Conservation (phyloP, 2,797 vertebrate genomes). For the Eupleurogrammus muticus region DNA sequence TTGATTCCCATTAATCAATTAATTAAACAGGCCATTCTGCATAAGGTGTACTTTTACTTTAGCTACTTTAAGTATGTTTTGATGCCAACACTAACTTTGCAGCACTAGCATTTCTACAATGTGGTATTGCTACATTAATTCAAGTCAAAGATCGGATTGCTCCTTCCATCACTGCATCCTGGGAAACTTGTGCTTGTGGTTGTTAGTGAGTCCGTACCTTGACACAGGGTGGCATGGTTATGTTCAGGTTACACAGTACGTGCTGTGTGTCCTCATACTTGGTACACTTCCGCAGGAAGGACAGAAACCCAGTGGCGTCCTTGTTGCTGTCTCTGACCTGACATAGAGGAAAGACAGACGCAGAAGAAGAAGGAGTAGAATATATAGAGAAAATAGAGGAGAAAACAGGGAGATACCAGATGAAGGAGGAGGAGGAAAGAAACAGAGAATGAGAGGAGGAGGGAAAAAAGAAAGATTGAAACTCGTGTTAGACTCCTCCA, state of each 20-base stretch:
- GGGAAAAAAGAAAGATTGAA: slow-evolving; percentile 57
- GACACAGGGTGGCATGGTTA: slow-evolving; percentile 93
- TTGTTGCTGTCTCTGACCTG: slow-evolving; percentile 96
- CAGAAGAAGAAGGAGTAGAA: slow-evolving; percentile 14
- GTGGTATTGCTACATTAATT: no score
- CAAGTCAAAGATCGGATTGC: not conserved
- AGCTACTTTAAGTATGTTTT: no score
- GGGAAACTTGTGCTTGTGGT: slow-evolving; percentile 18
- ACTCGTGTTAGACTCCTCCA: slow-evolving; percentile 68
- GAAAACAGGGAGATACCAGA: slow-evolving; percentile 7
- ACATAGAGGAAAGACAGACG: slow-evolving; percentile 27
- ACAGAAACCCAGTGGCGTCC: slow-evolving; percentile 91
- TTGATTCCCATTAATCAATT: no score
- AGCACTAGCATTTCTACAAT: no score
- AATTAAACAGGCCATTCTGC: no score
- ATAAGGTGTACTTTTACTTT: no score
- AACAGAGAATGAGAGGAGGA: slow-evolving; percentile 6
- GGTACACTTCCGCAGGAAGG: slow-evolving; percentile 95
- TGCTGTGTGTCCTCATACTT: slow-evolving; percentile 97
- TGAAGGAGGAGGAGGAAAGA: not conserved
- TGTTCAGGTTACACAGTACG: slow-evolving; percentile 95
- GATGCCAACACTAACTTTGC: no score
- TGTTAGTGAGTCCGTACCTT: slow-evolving; percentile 85
- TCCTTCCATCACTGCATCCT: slow-evolving; percentile 20
- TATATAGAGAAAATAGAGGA: not conserved